Evolutionary conservation across 2,113 vertebrate genomes (phyloP), one percentile per base, ranked within the genome.

Genomic region (Gopherus evgoodei): DNA sequence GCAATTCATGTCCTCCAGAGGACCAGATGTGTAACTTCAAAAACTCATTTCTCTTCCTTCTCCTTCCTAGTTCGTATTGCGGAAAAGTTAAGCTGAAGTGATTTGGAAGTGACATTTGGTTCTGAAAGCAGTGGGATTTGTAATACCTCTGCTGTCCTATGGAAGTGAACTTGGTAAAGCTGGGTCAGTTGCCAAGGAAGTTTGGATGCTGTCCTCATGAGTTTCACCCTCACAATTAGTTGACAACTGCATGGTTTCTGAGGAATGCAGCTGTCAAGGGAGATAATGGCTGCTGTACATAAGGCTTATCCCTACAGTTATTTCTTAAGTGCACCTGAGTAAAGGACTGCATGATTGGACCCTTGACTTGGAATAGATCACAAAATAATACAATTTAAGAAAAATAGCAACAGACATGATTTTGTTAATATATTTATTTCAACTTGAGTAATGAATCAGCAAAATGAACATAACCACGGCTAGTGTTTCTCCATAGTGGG

Each of bases 271-370:
- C 44, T 5, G 6, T 50, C 11, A 42, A 11, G 1, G 8, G 31
- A 78, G 88, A 57, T 13, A 1, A 3, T 29, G 0, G 80, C 65
- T 90, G 22, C 38, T 6, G 2, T 52, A 10, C 12, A 2, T 29
- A 3, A 42, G 79, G 14, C 38, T 89, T 75, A 42, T 65, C 47
- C 35, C 72, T 53, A 25, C 0, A 0, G 47, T 19, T 83, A 11
- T 78, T 90, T 35, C 19, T 75, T 3, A 4, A 38, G 11, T 86
- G 47, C 38, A 90, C 31, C 1, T 42, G 72, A 0, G 6, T 80
- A 44, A 72, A 84, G 27, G 42, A 47, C 12, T 47, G 42, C 24
- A 14, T 54, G 10, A 16, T 57, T 27, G 25, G 1, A 1, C 5
- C 11, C 3, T 52, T 75, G 25, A 81, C 11, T 5, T 92, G 83